phyloP scores from a whole-genome alignment of 2,797 vertebrate genomes.

The Microcaecilia unicolor region DNA sequence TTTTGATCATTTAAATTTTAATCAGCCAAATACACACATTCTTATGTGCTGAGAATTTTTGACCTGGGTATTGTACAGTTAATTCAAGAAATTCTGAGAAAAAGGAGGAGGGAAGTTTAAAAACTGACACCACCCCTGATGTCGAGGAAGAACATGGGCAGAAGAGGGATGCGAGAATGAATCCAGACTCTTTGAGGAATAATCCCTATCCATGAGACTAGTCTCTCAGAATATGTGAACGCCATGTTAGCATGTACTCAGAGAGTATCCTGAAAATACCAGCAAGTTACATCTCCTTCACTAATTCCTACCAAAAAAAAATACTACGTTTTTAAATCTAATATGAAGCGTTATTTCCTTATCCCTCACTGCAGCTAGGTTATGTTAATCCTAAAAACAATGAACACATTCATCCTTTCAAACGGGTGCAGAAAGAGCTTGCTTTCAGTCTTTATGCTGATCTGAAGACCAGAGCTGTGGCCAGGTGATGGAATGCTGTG shows the following conservation, averaged over 20 bases:
- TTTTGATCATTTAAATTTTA: conserved; percentile 60
- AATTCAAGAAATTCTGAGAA: conserved; percentile 23
- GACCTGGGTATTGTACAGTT: conserved; percentile 36
- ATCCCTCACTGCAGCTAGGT: conserved; percentile 8
- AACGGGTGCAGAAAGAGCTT: conserved; percentile 38
- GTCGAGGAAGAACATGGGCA: conserved; percentile 12
- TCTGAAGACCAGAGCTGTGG: conserved; percentile 38
- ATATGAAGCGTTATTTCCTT: conserved; percentile 25
- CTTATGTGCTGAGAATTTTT: conserved; percentile 19
- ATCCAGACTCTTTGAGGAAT: conserved; percentile 15
- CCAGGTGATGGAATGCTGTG: conserved; percentile 47
- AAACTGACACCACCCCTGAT: conserved; percentile 36
- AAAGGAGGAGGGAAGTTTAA: conserved; percentile 32
- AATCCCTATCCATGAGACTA: conserved; percentile 10
- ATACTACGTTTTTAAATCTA: conserved; percentile 22
- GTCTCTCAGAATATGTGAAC: conserved; percentile 14
- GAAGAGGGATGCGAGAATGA: conserved; percentile 18
- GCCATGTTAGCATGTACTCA: conserved; percentile 8
- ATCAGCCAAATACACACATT: conserved; percentile 67
- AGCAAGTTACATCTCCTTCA: conserved; percentile 15
- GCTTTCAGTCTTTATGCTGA: conserved; percentile 36
- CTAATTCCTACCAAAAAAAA: not conserved
- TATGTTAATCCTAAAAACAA: conserved; percentile 44
- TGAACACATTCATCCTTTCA: conserved; percentile 40
- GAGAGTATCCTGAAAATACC: not conserved